Evolutionary conservation across 2,113 vertebrate species (phyloP).

Genomic region (Eurypyga helias): DNA sequence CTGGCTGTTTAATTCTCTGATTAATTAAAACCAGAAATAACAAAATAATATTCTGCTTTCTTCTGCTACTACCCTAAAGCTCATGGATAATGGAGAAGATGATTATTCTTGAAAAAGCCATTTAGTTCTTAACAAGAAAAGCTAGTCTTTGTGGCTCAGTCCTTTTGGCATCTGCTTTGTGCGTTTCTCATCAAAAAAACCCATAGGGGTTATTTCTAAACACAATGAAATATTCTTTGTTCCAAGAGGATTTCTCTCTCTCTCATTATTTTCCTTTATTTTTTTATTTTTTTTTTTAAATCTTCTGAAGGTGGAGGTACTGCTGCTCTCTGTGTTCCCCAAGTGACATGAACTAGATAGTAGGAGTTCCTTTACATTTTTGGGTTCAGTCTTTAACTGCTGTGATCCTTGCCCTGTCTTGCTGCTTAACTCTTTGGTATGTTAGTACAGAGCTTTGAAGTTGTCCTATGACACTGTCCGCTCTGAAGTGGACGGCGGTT

Average conservation of each 20-base stretch:
- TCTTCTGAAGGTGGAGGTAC: background rate
- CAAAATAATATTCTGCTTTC: background rate
- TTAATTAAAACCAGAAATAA: slow-evolving; percentile 51
- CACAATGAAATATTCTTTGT: background rate
- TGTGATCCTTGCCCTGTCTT: background rate
- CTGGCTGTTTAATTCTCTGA: background rate
- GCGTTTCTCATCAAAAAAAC: slow-evolving; percentile 31
- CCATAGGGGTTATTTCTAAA: slow-evolving; percentile 32
- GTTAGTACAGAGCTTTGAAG: background rate
- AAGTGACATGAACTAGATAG: background rate
- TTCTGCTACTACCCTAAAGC: background rate
- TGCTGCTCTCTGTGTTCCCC: background rate
- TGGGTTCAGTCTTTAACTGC: background rate
- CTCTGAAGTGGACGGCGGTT: background rate
- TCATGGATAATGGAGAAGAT: background rate
- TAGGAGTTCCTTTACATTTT: background rate
- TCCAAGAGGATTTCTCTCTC: background rate
- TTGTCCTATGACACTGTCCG: fast-evolving
- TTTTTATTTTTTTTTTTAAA: background rate
- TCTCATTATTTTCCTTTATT: too few species aligned
- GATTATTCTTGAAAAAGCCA: slow-evolving; percentile 8
- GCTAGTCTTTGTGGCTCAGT: background rate
- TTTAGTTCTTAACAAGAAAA: background rate
- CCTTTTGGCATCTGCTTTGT: slow-evolving; percentile 7
- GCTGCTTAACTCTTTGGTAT: background rate